A percentile compares a stretch with the other conserved stretches of the same genome.
These are phyloP conservation scores for Apantesis nais DNA, from an alignment of 2,888 invertebrate species.

Conservation along the genomic window DNA sequence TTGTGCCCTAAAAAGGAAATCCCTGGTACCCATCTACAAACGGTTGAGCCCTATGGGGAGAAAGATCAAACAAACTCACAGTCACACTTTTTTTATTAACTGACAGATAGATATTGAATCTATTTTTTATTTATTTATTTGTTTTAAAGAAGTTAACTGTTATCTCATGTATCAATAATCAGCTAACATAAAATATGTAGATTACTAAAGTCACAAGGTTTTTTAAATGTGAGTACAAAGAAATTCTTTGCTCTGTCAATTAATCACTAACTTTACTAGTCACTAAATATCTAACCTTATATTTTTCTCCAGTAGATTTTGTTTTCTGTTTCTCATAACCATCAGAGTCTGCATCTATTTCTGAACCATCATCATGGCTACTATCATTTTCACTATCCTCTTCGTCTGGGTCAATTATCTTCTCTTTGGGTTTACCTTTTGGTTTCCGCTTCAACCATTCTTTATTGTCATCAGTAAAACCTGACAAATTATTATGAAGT, in stretches of 20 bases:
- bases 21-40: no score
- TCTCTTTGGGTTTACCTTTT: constrained; percentile 65
- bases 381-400: constrained; percentile 52
- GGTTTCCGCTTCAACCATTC: constrained; percentile 89
- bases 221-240: no score
- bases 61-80: no score
- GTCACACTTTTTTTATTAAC: no score
- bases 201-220: neutral
- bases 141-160: no score
- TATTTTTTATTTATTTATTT: no score
- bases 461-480: constrained; percentile 90
- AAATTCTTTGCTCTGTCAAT: no score
- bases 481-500: constrained; percentile 55
- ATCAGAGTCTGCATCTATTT: constrained; percentile 58
- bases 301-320: constrained; percentile 66
- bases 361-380: constrained; percentile 58
- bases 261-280: neutral
- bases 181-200: neutral
- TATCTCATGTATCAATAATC: no score
- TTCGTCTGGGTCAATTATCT: constrained; percentile 54
- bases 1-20: no score
- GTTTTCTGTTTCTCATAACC: constrained; percentile 51
- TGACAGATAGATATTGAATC: no score
- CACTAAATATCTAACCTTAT: constrained; percentile 61
- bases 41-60: no score